Evolutionary conservation across 2,113 vertebrate species (phyloP), one percentile per base, ranked within the genome.

Genomic region (Fregetta grallaria): DNA sequence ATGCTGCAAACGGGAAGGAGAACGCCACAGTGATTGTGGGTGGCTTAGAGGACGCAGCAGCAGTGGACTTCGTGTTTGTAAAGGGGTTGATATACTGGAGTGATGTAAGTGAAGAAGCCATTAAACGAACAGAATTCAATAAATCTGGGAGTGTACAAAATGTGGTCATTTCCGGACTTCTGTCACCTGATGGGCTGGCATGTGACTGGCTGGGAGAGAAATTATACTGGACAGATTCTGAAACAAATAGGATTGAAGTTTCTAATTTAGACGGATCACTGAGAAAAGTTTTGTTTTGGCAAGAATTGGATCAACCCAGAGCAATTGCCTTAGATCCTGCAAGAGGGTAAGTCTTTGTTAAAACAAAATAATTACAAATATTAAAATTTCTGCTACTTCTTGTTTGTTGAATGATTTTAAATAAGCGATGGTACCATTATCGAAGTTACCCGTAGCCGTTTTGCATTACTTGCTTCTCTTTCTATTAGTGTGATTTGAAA

Each of bases 151-250:
- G 98, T 42, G 95, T 98, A 10, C 99, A 99, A 93, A 99, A 97
- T 19, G 98, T 98, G 62, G 99, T 99, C 15, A 93, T 99, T 47
- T 99, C 98, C 25, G 99, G 99, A 16, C 98, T 99, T 91, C 98
- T 99, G 82, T 99, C 99, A 10, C 99, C 99, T 1, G 99, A 99
- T 47, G 99, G 99, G 29, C 97, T 99, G 96, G 99, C 99, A 14
- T 99, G 99, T 29, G 99, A 99, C 97, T 99, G 99, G 99, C 95
- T 99, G 73, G 99, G 99, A 61, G 99, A 98, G 80, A 99, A 99
- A 96, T 97, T 99, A 9, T 99, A 99, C 96, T 99, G 99, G 99
- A 99, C 99, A 2, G 99, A 99, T 98, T 99, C 99, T 0, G 99
- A 99, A 93, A 99, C 99, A 62, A 99, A 99, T 94, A 98, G 99